These are phyloP conservation scores for Lepidurus apus DNA, from an alignment of 1,140 invertebrate species.

Conservation along the genomic window DNA sequence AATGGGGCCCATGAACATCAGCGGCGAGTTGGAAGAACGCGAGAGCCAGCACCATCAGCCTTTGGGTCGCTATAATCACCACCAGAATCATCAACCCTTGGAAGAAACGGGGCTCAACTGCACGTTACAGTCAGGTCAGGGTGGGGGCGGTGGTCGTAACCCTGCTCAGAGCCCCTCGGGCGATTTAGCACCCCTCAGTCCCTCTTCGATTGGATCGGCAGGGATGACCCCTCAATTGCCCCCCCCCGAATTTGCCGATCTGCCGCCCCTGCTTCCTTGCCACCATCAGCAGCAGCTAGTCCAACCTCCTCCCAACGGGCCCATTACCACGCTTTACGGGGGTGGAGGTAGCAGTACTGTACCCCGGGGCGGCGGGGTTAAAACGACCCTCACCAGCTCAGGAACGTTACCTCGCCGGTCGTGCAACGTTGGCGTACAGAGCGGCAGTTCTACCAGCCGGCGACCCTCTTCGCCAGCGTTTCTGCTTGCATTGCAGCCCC, in stretches of 20 bases:
- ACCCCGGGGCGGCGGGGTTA: conserved; percentile 35
- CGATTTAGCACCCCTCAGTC: conserved; percentile 33
- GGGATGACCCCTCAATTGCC: conserved; percentile 38
- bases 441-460: neutral
- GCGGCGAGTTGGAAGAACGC: conserved; percentile 61
- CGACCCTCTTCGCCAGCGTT: neutral
- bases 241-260: conserved; percentile 41
- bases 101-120: conserved; percentile 36
- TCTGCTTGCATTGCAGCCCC: neutral
- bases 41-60: conserved; percentile 37
- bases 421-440: neutral
- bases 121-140: conserved; percentile 34
- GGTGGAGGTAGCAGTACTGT: conserved; percentile 36
- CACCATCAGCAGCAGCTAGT: conserved; percentile 21
- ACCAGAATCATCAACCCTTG: conserved; percentile 37
- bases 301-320: conserved; percentile 35
- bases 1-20: conserved; percentile 70
- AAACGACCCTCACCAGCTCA: conserved; percentile 8
- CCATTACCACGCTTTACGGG: conserved; percentile 33
- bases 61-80: conserved; percentile 37
- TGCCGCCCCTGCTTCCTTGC: conserved; percentile 34
- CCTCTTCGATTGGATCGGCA: conserved; percentile 35
- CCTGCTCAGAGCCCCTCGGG: conserved; percentile 26
- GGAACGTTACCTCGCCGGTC: neutral
- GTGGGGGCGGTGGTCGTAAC: too few relatives aligned